These are phyloP conservation scores for Eumacrocentrus americanus DNA, from an alignment of 2,888 invertebrate genomes.

Conservation along the genomic window DNA sequence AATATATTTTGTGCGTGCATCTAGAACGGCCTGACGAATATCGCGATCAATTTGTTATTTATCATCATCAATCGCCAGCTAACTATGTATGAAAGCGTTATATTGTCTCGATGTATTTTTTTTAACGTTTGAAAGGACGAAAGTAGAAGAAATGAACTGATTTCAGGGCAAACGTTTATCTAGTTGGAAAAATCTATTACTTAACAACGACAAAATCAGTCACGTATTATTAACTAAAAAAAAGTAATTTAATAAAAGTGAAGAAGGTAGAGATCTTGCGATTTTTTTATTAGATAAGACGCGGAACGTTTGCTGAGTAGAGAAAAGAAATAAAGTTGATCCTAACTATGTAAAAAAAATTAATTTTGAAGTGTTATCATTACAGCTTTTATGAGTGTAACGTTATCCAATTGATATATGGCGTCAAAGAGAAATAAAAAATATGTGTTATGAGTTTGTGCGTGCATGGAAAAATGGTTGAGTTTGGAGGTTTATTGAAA, in stretches of 20 bases:
- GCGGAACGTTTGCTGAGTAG: slow-evolving; percentile 40
- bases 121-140: too few species aligned
- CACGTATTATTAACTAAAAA: slow-evolving; percentile 33
- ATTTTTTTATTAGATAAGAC: slow-evolving; percentile 35
- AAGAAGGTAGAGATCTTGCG: slow-evolving; percentile 35
- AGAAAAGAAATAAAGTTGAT: slow-evolving; percentile 24
- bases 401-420: neutral
- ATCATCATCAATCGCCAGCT: neutral
- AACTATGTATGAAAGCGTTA: neutral
- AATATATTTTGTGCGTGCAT: neutral
- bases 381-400: slow-evolving; percentile 35
- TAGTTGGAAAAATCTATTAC: neutral
- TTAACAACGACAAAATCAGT: neutral
- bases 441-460: slow-evolving; percentile 22
- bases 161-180: too few species aligned
- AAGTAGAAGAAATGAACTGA: too few species aligned
- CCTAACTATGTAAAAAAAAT: slow-evolving; percentile 33
- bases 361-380: slow-evolving; percentile 32
- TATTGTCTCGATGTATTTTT: too few species aligned
- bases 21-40: neutral
- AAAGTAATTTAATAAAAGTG: slow-evolving; percentile 32
- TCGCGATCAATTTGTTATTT: too few species aligned
- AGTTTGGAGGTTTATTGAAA: slow-evolving; percentile 12
- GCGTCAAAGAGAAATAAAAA: neutral
- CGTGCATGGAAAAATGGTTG: slow-evolving; percentile 12